Conservation (phyloP, 2,113 vertebrate genomes). For the Australoheros scitulus region DNA sequence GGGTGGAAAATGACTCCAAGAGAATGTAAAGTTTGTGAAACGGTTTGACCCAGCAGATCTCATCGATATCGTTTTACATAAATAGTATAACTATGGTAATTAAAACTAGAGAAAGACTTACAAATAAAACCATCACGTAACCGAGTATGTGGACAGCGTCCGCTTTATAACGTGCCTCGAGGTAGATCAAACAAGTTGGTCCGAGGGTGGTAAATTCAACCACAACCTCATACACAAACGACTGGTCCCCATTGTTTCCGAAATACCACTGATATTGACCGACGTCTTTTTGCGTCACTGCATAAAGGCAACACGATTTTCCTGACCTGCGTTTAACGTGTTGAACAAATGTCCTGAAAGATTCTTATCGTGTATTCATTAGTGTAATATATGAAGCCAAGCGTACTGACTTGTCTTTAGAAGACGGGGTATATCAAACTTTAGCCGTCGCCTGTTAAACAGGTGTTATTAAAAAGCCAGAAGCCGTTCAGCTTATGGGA, state of each 20-base stretch:
- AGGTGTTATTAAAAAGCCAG: no score
- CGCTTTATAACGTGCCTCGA: not conserved
- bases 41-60: fast-evolving
- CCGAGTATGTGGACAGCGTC: not conserved
- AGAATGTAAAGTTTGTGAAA: fast-evolving
- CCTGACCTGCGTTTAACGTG: no score
- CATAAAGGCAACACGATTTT: no score
- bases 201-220: not conserved
- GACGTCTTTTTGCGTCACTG: no score
- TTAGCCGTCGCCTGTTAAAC: fast-evolving
- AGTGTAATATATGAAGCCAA: not conserved
- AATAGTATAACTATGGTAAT: fast-evolving
- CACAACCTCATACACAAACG: no score
- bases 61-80: no score
- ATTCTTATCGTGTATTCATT: not conserved
- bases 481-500: no score
- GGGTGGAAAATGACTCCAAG: not conserved
- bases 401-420: not conserved
- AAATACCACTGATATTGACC: not conserved
- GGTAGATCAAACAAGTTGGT: not conserved
- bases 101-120: not conserved
- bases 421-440: not conserved
- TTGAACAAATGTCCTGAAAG: not conserved
- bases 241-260: no score
- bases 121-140: not conserved